A percentile compares a stretch with the other conserved stretches of the same genome.
phyloP scores from a whole-genome alignment of 2,797 vertebrate genomes.

The Nyctalus aviator region DNA sequence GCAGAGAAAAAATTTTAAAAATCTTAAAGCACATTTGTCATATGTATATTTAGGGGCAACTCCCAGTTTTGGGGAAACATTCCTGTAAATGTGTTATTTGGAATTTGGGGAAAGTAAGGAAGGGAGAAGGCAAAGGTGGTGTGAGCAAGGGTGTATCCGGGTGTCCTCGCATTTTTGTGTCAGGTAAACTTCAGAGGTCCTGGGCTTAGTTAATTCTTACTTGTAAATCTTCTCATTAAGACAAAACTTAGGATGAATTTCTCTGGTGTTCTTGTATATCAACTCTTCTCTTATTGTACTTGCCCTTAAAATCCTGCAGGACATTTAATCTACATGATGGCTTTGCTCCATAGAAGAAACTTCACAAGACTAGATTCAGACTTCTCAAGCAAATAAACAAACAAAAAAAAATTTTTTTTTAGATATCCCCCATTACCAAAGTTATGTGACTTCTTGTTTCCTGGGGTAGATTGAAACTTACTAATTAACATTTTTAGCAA shows the following conservation, averaged over 20 bases:
- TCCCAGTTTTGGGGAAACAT: not conserved
- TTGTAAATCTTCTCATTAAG: conserved; percentile 2
- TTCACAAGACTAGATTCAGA: not conserved
- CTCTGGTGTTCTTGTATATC: not conserved
- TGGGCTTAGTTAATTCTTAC: not conserved
- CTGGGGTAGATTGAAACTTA: conserved; percentile 1
- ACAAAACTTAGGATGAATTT: not conserved
- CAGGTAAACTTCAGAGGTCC: not conserved
- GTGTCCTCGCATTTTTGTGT: not conserved
- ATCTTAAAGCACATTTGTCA: not conserved
- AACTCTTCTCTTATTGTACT: not conserved
- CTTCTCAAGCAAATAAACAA: conserved; percentile 37
- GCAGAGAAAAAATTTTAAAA: conserved; percentile 12
- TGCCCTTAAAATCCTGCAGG: not conserved
- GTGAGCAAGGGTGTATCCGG: not conserved
- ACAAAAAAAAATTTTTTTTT: not conserved
- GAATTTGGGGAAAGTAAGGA: not conserved
- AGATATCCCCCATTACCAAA: not conserved
- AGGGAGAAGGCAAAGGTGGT: not conserved
- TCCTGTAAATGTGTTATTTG: not conserved
- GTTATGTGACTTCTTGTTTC: not conserved
- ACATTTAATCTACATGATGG: not conserved
- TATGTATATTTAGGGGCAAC: not conserved
- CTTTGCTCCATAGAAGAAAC: conserved; percentile 22
- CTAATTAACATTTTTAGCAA: conserved; percentile 11